A percentile compares a stretch with the other conserved stretches of the same genome.
Evolutionary conservation across 2,888 invertebrate species (phyloP).

Genomic region (Tineola bisselliella): DNA sequence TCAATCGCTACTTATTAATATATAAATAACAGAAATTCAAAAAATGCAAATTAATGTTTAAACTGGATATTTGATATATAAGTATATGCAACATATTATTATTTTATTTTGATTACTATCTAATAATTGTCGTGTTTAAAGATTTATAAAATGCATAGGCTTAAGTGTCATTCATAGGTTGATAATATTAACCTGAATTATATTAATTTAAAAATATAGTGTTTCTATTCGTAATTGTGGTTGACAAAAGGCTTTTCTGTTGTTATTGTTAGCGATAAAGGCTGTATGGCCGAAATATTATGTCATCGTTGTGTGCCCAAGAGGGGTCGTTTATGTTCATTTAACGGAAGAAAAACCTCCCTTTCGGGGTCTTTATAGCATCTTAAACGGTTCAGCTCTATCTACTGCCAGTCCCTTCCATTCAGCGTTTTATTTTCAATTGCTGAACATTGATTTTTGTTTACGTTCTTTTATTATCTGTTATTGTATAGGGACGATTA

Average conservation of each 20-base stretch:
- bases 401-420: not conserved
- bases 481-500: not conserved
- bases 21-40: too few relatives aligned
- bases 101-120: too few relatives aligned
- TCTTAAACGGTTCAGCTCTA: conserved; percentile 1
- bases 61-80: too few relatives aligned
- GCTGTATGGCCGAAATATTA: not conserved
- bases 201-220: too few relatives aligned
- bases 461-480: not conserved
- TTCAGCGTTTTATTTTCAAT: not conserved
- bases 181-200: too few relatives aligned
- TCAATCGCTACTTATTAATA: too few relatives aligned
- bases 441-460: not conserved
- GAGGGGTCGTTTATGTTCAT: not conserved
- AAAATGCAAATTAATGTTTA: too few relatives aligned
- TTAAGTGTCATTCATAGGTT: too few relatives aligned
- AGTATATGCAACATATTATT: too few relatives aligned
- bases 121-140: too few relatives aligned
- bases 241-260: not conserved
- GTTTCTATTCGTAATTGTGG: not conserved
- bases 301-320: not conserved
- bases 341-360: conserved; percentile 2
- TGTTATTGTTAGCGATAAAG: not conserved
- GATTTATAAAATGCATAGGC: too few relatives aligned
- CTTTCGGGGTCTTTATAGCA: not conserved